phyloP scores from a whole-genome alignment of 2,888 invertebrate species.

The Pemphredon lugubris region DNA sequence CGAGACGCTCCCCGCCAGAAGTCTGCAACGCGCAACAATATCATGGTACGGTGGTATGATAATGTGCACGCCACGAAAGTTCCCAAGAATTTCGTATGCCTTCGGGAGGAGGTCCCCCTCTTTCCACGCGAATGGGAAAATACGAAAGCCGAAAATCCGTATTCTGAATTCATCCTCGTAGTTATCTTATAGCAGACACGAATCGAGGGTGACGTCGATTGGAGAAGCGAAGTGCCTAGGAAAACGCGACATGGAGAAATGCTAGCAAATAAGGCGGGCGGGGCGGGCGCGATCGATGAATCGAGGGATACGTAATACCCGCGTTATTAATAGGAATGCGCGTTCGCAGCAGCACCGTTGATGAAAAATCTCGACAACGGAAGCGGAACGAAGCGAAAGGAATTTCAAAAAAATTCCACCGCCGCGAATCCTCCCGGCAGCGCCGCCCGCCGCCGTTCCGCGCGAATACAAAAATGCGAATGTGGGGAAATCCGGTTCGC shows the following conservation, averaged over 20 bases:
- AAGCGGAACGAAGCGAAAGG: not conserved
- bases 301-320: not conserved
- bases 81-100: not conserved
- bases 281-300: no score
- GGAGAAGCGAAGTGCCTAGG: no score
- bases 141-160: not conserved
- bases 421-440: no score
- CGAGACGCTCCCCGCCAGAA: not conserved
- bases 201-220: not conserved
- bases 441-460: not conserved
- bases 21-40: not conserved
- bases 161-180: not conserved
- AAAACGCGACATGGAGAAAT: no score
- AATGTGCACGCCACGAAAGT: not conserved
- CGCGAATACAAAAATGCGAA: slow-evolving; percentile 2
- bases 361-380: not conserved
- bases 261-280: no score
- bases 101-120: not conserved
- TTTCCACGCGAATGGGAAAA: not conserved
- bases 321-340: not conserved
- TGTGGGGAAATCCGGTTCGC: slow-evolving; percentile 9
- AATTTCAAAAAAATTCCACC: not conserved
- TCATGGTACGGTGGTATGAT: not conserved
- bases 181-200: not conserved
- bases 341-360: not conserved